These are phyloP conservation scores for Nomada lathburiana DNA, from an alignment of 2,888 invertebrate genomes.

Conservation along the genomic window DNA sequence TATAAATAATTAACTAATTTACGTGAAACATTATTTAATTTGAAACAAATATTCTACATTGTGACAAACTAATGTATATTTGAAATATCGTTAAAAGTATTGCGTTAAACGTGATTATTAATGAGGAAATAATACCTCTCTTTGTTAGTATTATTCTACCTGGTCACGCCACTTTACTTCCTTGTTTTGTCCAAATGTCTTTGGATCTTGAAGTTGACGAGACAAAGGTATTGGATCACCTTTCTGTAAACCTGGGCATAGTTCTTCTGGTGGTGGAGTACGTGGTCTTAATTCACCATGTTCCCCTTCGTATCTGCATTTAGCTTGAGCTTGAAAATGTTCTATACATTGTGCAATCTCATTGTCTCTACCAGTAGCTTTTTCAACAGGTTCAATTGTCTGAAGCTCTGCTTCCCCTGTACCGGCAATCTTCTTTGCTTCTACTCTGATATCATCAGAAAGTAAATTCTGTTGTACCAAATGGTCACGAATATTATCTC, in stretches of 20 bases:
- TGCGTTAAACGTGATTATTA: slow-evolving; percentile 8
- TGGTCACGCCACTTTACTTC: slow-evolving; percentile 66
- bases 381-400: background rate
- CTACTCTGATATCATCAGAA: slow-evolving; percentile 84
- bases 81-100: slow-evolving; percentile 3
- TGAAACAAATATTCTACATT: background rate
- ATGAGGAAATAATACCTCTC: background rate
- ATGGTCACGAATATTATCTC: slow-evolving; percentile 89
- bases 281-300: slow-evolving; percentile 46
- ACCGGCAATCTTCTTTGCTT: slow-evolving; percentile 36
- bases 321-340: slow-evolving; percentile 38
- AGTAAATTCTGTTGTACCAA: slow-evolving; percentile 88
- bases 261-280: slow-evolving; percentile 57
- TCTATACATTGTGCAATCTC: slow-evolving; percentile 28
- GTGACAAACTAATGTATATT: background rate
- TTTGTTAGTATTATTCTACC: slow-evolving; percentile 2
- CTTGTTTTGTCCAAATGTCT: slow-evolving; percentile 18
- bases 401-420: slow-evolving; percentile 29
- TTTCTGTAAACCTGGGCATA: slow-evolving; percentile 50
- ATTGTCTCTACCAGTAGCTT: background rate
- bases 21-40: background rate
- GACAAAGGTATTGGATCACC: background rate
- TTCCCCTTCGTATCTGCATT: slow-evolving; percentile 55
- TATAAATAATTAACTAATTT: background rate
- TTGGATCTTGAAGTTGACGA: slow-evolving; percentile 7